Evolutionary conservation across 2,888 invertebrate genomes (phyloP), one percentile per base, ranked within the genome.

Genomic region (Drosophila rellima): DNA sequence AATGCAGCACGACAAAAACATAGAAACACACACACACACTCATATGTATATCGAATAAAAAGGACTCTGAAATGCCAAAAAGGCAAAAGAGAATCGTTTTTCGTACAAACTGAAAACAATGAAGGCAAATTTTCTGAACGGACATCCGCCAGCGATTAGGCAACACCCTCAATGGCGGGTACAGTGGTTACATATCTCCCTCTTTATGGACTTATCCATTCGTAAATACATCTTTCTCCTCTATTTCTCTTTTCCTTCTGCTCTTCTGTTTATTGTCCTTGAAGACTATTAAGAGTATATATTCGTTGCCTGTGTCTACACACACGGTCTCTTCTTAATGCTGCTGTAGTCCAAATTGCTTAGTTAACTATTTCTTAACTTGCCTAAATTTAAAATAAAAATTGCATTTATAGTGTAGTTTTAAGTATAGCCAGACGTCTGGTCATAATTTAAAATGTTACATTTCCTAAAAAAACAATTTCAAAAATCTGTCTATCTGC

Each of bases 181-280:
- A 48, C 54, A 55, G 57, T 51, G 64, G 47, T 68, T 47, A 70
- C 78, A 80, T 83, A 80, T 83, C 89, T 90, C 96, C 94, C 13
- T 97, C 98, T 69, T 57, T 37, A 50, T 56, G 23, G 26, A 61
- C 26, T 44, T 44, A 57, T 54, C 56, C 35, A 48, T 42, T 69
- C 35, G 31, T 44, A 44, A 57, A 48, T 44, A 67, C 20, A 31
- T 54, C 20, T 33, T 31, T 31, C 54, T 15, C 8, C 23, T 11
- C 37, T 37, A 6, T 26, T 23, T 7, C 15, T 26, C 26, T 52
- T n/a, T 10, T 7, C 4, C 13, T 35, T 26, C n/a, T 31, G 18
- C 26, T 26, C 4, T 23, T 33, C 26, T 54, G n/a, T 20, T 47
- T 55, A 48, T 40, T 50, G 40, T 37, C 15, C 35, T 35, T 48